These are phyloP conservation scores for Emydocephalus ijimae DNA, from an alignment of 2,113 vertebrate species.

Conservation along the genomic window DNA sequence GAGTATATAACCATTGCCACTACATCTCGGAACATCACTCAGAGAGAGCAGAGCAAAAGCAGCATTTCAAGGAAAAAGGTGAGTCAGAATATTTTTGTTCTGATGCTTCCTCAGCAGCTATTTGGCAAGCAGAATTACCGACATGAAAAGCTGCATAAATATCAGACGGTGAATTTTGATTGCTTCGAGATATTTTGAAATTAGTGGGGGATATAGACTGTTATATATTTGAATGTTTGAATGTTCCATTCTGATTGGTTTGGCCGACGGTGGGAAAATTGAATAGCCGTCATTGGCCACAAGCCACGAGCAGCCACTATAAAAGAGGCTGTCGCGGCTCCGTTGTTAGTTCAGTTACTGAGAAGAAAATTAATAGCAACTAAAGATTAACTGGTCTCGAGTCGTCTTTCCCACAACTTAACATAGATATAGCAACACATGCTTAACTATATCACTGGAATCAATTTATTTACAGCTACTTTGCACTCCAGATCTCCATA, in stretches of 20 bases:
- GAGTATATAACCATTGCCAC: not conserved
- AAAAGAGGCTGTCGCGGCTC: too few species aligned
- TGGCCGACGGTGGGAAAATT: too few species aligned
- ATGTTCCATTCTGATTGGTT: too few species aligned
- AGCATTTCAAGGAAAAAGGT: not conserved
- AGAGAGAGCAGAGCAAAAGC: not conserved
- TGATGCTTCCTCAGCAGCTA: not conserved
- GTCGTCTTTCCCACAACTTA: too few species aligned
- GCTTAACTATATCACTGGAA: not conserved
- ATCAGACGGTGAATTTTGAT: not conserved
- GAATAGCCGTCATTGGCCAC: too few species aligned
- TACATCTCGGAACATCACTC: too few species aligned
- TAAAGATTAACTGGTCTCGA: too few species aligned
- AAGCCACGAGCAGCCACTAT: too few species aligned
- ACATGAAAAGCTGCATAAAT: not conserved
- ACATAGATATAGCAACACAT: too few species aligned
- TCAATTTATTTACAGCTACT: not conserved
- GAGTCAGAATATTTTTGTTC: not conserved
- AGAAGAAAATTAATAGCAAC: too few species aligned
- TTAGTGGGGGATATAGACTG: not conserved
- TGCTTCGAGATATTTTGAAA: not conserved
- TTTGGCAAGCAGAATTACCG: not conserved
- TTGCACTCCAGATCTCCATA: not conserved
- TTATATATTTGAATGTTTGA: too few species aligned
- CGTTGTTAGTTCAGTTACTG: too few species aligned